phyloP scores from a whole-genome alignment of 2,797 vertebrate genomes.

The Buceros bicornis region DNA sequence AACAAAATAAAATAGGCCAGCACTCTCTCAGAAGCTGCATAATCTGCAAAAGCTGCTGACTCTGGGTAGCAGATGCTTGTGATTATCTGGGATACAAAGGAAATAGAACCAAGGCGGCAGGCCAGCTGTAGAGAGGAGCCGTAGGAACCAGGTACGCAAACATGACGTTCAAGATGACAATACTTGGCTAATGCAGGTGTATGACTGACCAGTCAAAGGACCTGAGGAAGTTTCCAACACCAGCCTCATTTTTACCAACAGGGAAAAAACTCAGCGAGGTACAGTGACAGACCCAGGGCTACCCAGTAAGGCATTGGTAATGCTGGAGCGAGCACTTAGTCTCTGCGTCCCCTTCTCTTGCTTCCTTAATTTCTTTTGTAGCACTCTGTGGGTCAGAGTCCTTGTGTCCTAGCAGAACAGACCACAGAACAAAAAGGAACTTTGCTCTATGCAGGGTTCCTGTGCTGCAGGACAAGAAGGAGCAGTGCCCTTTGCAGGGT shows the following conservation, averaged over 20 bases:
- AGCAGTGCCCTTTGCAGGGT: background rate
- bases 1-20: slow-evolving; percentile 50
- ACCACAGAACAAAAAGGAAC: background rate
- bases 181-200: background rate
- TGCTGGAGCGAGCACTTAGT: background rate
- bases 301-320: background rate
- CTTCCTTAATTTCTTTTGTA: background rate
- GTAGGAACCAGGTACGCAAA: background rate
- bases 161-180: background rate
- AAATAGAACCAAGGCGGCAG: background rate
- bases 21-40: background rate
- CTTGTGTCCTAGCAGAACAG: background rate
- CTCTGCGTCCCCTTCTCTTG: background rate
- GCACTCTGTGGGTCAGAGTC: background rate
- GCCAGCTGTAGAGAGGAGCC: background rate
- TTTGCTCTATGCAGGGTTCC: background rate
- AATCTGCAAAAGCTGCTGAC: slow-evolving; percentile 20
- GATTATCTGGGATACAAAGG: slow-evolving; percentile 2
- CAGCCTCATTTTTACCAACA: background rate
- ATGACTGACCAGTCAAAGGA: background rate
- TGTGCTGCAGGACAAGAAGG: background rate
- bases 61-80: background rate
- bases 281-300: background rate
- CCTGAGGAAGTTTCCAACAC: background rate
- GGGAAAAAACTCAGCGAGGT: background rate